Percentiles rank a stretch among this genome's conserved stretches.
Evolutionary conservation across 2,797 vertebrate species (phyloP).

Genomic region (Catostomus latipinnis): DNA sequence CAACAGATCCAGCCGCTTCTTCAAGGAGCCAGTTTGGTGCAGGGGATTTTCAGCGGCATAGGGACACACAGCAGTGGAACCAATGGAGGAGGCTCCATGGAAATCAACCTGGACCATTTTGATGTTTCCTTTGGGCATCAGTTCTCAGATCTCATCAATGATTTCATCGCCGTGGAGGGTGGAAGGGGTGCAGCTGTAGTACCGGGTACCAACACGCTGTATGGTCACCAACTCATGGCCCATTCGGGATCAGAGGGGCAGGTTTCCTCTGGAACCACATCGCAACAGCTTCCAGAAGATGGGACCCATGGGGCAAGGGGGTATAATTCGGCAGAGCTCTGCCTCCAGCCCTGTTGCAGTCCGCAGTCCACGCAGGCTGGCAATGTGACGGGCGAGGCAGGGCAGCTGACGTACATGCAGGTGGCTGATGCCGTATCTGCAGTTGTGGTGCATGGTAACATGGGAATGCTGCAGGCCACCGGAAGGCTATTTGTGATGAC

Average conservation of each 20-base stretch:
- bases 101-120: slow-evolving; percentile 96
- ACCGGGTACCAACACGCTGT: slow-evolving; percentile 72
- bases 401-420: slow-evolving; percentile 95
- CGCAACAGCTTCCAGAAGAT: slow-evolving; percentile 89
- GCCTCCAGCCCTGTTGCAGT: slow-evolving; percentile 95
- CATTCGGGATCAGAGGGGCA: slow-evolving; percentile 79
- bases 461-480: slow-evolving; percentile 91
- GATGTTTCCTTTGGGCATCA: slow-evolving; percentile 98
- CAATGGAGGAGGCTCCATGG: slow-evolving; percentile 79
- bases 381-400: slow-evolving; percentile 82
- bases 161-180: slow-evolving; percentile 97
- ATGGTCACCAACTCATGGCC: slow-evolving; percentile 87
- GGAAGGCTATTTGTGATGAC: slow-evolving; percentile 97
- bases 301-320: slow-evolving; percentile 83
- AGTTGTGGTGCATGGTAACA: slow-evolving; percentile 87
- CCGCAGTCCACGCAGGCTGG: slow-evolving; percentile 86
- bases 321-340: slow-evolving; percentile 92
- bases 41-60: slow-evolving; percentile 86
- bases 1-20: slow-evolving; percentile 83
- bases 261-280: slow-evolving; percentile 79
- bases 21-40: slow-evolving; percentile 84
- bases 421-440: slow-evolving; percentile 96
- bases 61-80: slow-evolving; percentile 79
- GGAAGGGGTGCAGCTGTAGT: slow-evolving; percentile 73
- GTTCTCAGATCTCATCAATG: slow-evolving; percentile 99